Percentiles rank a stretch among this genome's conserved stretches.
Conservation (phyloP, 2,113 vertebrate species). For the Sterrhoptilus dennistouni region DNA sequence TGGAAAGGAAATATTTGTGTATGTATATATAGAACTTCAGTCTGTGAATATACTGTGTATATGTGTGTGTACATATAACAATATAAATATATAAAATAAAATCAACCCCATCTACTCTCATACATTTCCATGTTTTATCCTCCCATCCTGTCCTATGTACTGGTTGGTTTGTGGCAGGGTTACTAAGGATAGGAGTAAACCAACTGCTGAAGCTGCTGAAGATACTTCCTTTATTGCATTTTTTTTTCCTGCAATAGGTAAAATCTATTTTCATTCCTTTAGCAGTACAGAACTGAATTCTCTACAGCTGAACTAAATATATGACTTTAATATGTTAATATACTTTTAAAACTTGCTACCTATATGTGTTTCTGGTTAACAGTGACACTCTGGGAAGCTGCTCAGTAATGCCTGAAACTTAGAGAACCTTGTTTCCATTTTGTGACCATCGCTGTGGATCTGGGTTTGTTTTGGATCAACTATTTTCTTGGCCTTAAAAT, state of each 20-base stretch:
- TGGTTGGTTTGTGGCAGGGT: background rate
- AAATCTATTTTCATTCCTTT: background rate
- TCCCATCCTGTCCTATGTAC: background rate
- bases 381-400: background rate
- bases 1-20: background rate
- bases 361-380: background rate
- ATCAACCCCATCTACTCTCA: fast-evolving
- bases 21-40: background rate
- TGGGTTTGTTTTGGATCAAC: background rate
- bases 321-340: background rate
- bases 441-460: background rate
- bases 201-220: background rate
- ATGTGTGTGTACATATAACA: background rate
- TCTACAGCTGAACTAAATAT: background rate
- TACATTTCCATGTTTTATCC: background rate
- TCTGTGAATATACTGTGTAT: fast-evolving
- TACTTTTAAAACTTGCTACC: background rate
- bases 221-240: background rate
- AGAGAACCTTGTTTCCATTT: background rate
- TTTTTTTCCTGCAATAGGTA: no score
- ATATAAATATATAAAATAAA: background rate
- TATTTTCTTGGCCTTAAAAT: background rate
- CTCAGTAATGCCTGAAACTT: background rate
- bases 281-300: background rate
- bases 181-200: background rate